phyloP scores from a whole-genome alignment of 2,797 vertebrate genomes.

The Babyrousa celebensis region DNA sequence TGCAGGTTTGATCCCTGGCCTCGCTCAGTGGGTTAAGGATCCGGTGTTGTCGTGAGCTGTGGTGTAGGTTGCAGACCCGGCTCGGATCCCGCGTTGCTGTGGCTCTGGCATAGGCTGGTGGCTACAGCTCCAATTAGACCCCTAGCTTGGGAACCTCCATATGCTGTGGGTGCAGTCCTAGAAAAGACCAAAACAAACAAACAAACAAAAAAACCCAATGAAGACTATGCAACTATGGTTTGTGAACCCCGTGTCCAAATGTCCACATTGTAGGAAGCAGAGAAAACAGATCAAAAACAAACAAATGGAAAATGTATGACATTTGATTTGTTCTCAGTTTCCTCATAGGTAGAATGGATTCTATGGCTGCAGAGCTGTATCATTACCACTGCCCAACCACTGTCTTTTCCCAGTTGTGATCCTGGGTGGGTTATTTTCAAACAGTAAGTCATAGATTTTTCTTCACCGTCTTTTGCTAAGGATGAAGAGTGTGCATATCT shows the following conservation, averaged over 20 bases:
- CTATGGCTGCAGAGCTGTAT: too few species aligned
- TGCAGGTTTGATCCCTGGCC: too few species aligned
- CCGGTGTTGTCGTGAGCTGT: too few species aligned
- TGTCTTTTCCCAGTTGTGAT: background rate
- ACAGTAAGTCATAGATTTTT: background rate
- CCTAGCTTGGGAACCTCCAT: too few species aligned
- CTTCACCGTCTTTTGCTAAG: background rate
- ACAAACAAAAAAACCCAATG: background rate
- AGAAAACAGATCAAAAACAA: conserved; percentile 13
- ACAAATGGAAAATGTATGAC: background rate
- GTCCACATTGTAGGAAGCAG: background rate
- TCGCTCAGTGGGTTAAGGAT: too few species aligned
- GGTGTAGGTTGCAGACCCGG: too few species aligned
- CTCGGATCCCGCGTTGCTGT: too few species aligned
- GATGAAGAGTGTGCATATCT: background rate
- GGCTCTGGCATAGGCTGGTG: too few species aligned
- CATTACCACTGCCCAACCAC: background rate
- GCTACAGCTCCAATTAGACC: too few species aligned
- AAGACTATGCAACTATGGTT: background rate
- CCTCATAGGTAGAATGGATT: background rate
- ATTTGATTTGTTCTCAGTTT: background rate
- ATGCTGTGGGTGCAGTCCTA: too few species aligned
- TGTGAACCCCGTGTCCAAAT: background rate
- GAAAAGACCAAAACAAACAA: too few species aligned
- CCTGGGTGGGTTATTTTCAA: conserved; percentile 51